These are phyloP conservation scores for Phylloscopus collybita DNA, from an alignment of 2,797 vertebrate species.

Conservation along the genomic window DNA sequence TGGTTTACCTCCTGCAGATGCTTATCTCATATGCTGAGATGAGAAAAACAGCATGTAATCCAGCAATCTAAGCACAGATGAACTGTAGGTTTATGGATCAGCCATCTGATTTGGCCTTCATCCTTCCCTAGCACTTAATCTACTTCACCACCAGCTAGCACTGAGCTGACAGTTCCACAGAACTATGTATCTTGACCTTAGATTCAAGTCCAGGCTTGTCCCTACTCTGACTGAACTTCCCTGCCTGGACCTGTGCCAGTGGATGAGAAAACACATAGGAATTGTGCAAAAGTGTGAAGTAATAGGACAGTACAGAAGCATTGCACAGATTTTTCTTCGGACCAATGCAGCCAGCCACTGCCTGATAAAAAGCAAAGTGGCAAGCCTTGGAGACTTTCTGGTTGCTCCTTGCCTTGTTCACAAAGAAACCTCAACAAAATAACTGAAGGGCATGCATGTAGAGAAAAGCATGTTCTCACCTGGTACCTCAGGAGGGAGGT, in stretches of 20 bases:
- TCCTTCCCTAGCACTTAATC: not conserved
- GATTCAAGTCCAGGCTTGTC: not conserved
- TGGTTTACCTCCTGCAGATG: not conserved
- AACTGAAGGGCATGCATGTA: not conserved
- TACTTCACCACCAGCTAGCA: not conserved
- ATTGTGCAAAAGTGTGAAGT: not conserved
- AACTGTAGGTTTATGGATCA: not conserved
- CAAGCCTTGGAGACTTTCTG: not conserved
- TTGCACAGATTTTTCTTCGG: not conserved
- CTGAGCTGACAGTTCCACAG: not conserved
- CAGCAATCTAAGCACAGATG: not conserved
- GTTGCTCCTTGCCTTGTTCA: not conserved
- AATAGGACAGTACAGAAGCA: not conserved
- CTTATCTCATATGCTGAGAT: not conserved
- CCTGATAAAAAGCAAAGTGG: not conserved
- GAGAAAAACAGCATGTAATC: not conserved
- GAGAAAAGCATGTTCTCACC: constrained; percentile 10
- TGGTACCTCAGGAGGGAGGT: not conserved
- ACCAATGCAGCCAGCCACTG: not conserved
- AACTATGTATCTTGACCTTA: not conserved
- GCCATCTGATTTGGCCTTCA: not conserved
- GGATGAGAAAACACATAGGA: not conserved
- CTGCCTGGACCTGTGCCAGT: not conserved
- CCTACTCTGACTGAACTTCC: not conserved
- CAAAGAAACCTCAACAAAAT: not conserved